A percentile compares a stretch with the other conserved stretches of the same genome.
Conservation (phyloP, 2,888 invertebrate genomes). For the Chalcis sispes region DNA sequence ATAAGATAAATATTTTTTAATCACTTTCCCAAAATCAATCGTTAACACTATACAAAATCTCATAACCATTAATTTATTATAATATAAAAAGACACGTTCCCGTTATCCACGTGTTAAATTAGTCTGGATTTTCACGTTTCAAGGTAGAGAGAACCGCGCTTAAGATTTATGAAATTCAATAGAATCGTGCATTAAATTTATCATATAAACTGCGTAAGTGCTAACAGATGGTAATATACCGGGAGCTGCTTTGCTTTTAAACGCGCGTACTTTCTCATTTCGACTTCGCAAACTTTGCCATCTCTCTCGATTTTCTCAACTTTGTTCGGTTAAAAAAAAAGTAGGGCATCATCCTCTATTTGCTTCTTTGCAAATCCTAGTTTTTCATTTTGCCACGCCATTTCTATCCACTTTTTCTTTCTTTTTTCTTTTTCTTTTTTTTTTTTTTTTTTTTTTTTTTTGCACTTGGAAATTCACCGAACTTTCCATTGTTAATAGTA, state of each 20-base stretch:
- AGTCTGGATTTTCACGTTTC: background rate
- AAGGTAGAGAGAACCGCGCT: background rate
- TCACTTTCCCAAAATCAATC: too few relatives aligned
- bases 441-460: background rate
- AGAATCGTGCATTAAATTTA: background rate
- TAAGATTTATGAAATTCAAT: conserved; percentile 24
- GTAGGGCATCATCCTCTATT: background rate
- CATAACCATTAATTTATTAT: too few relatives aligned
- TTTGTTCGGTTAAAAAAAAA: background rate
- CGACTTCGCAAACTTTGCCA: conserved; percentile 1
- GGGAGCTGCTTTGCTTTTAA: background rate
- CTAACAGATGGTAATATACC: background rate
- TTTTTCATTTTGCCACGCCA: background rate
- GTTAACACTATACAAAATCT: too few relatives aligned
- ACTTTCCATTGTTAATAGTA: too few relatives aligned
- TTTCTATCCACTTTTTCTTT: background rate
- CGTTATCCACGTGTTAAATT: conserved; percentile 7
- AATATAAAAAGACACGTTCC: too few relatives aligned
- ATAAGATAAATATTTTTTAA: too few relatives aligned
- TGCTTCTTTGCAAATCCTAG: background rate
- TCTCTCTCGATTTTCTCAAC: background rate
- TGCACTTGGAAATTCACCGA: too few relatives aligned
- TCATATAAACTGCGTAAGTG: background rate
- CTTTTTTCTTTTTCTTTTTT: background rate
- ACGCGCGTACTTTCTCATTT: background rate